Evolutionary conservation across 1,140 invertebrate species (phyloP).

Genomic region (Drosophila subpulchrella): DNA sequence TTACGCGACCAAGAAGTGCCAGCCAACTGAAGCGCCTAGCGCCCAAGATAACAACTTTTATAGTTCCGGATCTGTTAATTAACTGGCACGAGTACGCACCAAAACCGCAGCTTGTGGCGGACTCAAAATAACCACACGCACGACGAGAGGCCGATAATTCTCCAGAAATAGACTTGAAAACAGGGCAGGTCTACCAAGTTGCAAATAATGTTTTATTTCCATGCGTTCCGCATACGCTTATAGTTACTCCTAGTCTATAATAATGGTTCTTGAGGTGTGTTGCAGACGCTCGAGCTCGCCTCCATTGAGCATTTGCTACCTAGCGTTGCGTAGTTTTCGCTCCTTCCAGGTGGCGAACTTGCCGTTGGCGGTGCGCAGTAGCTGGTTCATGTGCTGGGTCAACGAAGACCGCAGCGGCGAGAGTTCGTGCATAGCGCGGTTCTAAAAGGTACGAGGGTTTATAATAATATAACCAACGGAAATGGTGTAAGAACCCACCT

Average conservation of each 20-base stretch:
- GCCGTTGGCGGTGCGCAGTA: slow-evolving; percentile 92
- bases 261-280: slow-evolving; percentile 54
- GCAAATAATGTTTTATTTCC: slow-evolving; percentile 48
- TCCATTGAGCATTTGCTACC: slow-evolving; percentile 67
- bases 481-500: slow-evolving; percentile 85
- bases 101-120: not conserved
- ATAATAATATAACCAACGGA: not conserved
- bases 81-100: slow-evolving; percentile 1
- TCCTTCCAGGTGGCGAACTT: slow-evolving; percentile 95
- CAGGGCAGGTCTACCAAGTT: slow-evolving; percentile 23
- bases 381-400: slow-evolving; percentile 94
- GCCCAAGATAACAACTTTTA: slow-evolving; percentile 25
- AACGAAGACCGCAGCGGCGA: slow-evolving; percentile 92
- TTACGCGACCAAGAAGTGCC: slow-evolving; percentile 5
- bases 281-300: slow-evolving; percentile 32
- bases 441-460: slow-evolving; percentile 74
- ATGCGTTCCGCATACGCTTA: slow-evolving; percentile 39
- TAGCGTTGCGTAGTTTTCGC: slow-evolving; percentile 86
- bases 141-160: not conserved
- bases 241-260: slow-evolving; percentile 43
- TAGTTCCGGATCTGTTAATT: slow-evolving; percentile 19
- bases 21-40: slow-evolving; percentile 20
- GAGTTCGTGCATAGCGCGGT: slow-evolving; percentile 91
- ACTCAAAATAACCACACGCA: slow-evolving; percentile 26
- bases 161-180: slow-evolving; percentile 14